A percentile compares a stretch with the other conserved stretches of the same genome.
Evolutionary conservation across 2,113 vertebrate species (phyloP).

Genomic region (Grus americana): DNA sequence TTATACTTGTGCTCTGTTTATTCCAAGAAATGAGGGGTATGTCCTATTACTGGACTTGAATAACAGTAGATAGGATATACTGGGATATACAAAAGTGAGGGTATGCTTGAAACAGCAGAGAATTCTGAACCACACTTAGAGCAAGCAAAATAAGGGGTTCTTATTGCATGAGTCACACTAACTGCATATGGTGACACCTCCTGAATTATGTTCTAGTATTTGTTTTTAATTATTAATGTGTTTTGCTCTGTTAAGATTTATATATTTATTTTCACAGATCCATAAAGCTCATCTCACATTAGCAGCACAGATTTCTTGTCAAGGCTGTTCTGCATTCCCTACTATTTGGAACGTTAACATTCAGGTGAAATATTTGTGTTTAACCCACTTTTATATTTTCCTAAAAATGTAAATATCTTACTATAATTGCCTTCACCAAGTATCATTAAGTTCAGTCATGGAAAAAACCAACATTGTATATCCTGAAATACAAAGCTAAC

Average conservation of each 20-base stretch:
- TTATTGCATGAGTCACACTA: not conserved
- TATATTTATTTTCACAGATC: not conserved
- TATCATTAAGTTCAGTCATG: not conserved
- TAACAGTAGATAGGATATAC: not conserved
- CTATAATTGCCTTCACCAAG: not conserved
- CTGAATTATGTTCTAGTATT: not conserved
- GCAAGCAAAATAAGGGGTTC: not conserved
- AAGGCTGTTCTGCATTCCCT: not conserved
- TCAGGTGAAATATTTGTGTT: conserved; percentile 7
- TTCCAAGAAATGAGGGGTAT: not conserved
- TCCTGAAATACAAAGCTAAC: not conserved
- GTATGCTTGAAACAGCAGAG: not conserved
- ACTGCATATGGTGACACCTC: not conserved
- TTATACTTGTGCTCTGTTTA: not conserved
- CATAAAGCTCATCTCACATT: not conserved
- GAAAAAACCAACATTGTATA: not conserved
- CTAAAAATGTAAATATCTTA: not conserved
- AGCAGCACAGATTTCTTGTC: not conserved
- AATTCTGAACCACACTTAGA: not conserved
- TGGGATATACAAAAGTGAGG: not conserved
- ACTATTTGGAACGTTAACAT: not conserved
- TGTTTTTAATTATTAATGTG: conserved; percentile 43
- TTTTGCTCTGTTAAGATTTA: not conserved
- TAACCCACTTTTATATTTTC: not conserved
- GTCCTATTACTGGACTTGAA: not conserved